Evolutionary conservation across 2,888 invertebrate genomes (phyloP).

Genomic region (Yponomeuta evonymella): DNA sequence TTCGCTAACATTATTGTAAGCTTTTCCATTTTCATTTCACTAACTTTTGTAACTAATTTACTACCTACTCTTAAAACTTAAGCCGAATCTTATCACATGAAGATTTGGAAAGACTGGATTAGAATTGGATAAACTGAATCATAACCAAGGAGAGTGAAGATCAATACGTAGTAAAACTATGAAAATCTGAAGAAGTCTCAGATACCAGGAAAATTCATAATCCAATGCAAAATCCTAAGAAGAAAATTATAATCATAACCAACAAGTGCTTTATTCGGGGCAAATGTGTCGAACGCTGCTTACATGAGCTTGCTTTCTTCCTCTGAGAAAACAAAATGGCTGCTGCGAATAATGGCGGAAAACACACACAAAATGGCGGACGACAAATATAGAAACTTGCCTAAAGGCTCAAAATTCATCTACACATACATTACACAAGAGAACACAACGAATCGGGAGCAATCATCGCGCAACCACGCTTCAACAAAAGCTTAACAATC

Average conservation of each 20-base stretch:
- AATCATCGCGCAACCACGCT: conserved; percentile 5
- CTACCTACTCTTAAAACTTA: not conserved
- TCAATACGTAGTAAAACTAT: no score
- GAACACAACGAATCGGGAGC: not conserved
- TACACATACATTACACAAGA: not conserved
- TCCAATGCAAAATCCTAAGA: no score
- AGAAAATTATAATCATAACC: no score
- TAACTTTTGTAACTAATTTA: not conserved
- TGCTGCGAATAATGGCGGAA: not conserved
- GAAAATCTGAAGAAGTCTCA: no score
- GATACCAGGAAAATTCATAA: no score
- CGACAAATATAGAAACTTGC: not conserved
- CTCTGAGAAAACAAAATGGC: not conserved
- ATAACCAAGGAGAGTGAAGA: no score
- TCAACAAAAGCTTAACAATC: not conserved
- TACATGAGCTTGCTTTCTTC: not conserved
- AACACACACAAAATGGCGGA: not conserved
- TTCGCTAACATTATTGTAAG: not conserved
- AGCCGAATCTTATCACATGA: no score
- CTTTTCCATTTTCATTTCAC: not conserved
- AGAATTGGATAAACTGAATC: no score
- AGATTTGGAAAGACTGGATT: no score
- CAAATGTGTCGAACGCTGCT: not conserved
- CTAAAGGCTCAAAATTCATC: not conserved
- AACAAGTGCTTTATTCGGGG: no score